phyloP scores from a whole-genome alignment of 2,113 vertebrate species.

The Caretta caretta region DNA sequence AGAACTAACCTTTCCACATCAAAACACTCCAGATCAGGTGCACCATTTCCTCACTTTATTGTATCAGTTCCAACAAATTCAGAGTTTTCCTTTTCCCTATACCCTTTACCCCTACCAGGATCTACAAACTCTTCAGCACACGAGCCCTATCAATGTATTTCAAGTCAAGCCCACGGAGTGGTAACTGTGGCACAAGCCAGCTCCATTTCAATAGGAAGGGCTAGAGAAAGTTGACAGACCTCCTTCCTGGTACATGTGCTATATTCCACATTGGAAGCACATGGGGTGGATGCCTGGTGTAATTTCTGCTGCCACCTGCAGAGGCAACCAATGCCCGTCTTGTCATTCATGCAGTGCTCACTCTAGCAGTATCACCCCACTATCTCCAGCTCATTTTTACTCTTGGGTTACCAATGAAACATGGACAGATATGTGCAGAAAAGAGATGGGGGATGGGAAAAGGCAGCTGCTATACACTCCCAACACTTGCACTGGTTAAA shows the following conservation, averaged over 20 bases:
- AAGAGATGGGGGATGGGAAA: conserved; percentile 34
- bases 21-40: conserved; percentile 62
- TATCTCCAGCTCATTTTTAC: not conserved
- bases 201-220: not conserved
- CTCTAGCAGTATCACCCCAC: not conserved
- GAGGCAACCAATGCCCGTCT: not conserved
- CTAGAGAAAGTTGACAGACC: not conserved
- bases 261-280: not conserved
- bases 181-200: not conserved
- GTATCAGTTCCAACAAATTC: conserved; percentile 73
- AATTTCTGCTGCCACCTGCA: not conserved
- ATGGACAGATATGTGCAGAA: conserved; percentile 55
- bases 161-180: not conserved
- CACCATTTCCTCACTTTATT: conserved; percentile 75
- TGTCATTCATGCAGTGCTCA: not conserved
- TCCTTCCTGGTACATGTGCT: not conserved
- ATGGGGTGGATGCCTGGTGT: not conserved
- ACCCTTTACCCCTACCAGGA: conserved; percentile 28
- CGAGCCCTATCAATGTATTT: not conserved
- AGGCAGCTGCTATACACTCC: conserved; percentile 59
- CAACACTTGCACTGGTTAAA: conserved; percentile 68
- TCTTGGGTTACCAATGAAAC: conserved; percentile 26
- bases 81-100: conserved; percentile 56
- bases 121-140: not conserved
- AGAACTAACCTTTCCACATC: conserved; percentile 36